Evolutionary conservation across 1,140 invertebrate species (phyloP), one percentile per base, ranked within the genome.

Genomic region (Bombus difficillimus): DNA sequence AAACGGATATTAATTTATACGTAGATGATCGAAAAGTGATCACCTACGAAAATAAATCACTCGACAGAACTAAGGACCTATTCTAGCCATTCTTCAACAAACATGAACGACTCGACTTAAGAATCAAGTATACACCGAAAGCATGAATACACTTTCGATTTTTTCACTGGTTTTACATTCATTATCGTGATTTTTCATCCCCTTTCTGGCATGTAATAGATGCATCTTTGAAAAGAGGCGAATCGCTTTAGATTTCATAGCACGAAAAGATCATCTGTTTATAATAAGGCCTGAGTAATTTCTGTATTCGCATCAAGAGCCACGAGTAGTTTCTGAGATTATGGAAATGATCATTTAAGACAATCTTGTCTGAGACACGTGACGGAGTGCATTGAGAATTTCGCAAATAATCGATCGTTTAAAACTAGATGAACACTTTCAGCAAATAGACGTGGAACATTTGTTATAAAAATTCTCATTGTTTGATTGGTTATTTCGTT

Each of bases 281-380:
- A 62, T 34, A 75, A 75, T 43, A 43, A n/a, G 13, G 9, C 25
- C 10, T 72, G 47, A 34, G 34, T 59, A 57, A 25, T 72, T 59
- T 39, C 37, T 41, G 47, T 22, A 78, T 41, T 39, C 57, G 28
- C 37, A 28, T 41, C n/a, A 18, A 25, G n/a, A 62, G n/a, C 34
- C 59, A 43, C 39, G 5, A 62, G 4, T 6, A 18, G 28, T 41
- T 39, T 37, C 34, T 37, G 15, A 37, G 28, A 77, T 77, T 41
- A 62, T 77, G 57, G 37, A 77, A 77, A 77, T 77, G 57, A 77
- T 77, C 57, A 15, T 77, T 62, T 62, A 62, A 77, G 37, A 77
- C 15, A 62, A 28, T 77, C 10, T 47, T 59, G 28, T 39, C 37
- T n/a, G 53, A 43, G 41, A 18, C 5, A 43, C n/a, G 10, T 66